phyloP scores from a whole-genome alignment of 2,888 invertebrate genomes.

The Standfussiana lucernea region DNA sequence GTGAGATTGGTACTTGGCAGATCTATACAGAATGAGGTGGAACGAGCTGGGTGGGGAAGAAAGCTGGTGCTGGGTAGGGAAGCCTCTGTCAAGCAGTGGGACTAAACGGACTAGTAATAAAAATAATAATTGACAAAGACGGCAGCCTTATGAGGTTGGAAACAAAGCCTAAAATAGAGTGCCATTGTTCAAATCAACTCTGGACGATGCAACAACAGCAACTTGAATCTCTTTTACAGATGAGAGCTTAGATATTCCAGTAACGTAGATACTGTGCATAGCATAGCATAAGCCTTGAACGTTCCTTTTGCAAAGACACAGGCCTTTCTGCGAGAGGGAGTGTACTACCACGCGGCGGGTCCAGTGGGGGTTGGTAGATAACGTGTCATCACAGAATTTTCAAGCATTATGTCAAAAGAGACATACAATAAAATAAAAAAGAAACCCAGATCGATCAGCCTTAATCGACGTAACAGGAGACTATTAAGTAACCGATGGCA shows the following conservation, averaged over 20 bases:
- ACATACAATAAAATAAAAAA: constrained; percentile 6
- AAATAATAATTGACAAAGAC: not conserved
- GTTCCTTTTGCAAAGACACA: not conserved
- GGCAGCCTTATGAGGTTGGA: not conserved
- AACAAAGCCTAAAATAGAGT: not conserved
- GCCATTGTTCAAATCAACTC: not conserved
- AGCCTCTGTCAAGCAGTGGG: not conserved
- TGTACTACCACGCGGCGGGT: not conserved
- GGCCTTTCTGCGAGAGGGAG: not conserved
- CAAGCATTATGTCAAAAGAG: not conserved
- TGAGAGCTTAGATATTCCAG: not conserved
- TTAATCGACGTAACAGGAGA: constrained; percentile 22
- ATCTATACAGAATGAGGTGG: not conserved
- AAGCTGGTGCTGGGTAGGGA: too few species aligned
- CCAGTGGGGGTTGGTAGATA: not conserved
- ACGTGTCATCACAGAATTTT: not conserved
- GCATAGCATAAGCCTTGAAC: not conserved
- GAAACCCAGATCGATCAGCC: constrained; percentile 7
- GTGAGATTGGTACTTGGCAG: not conserved
- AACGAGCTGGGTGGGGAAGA: too few species aligned
- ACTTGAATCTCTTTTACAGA: not conserved
- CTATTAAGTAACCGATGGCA: constrained; percentile 25
- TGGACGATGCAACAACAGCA: not conserved
- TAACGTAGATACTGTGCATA: not conserved
- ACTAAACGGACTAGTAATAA: not conserved